Percentiles rank a stretch among this genome's conserved stretches.
These are phyloP conservation scores for Lathronympha strigana DNA, from an alignment of 2,888 invertebrate genomes.

Conservation along the genomic window DNA sequence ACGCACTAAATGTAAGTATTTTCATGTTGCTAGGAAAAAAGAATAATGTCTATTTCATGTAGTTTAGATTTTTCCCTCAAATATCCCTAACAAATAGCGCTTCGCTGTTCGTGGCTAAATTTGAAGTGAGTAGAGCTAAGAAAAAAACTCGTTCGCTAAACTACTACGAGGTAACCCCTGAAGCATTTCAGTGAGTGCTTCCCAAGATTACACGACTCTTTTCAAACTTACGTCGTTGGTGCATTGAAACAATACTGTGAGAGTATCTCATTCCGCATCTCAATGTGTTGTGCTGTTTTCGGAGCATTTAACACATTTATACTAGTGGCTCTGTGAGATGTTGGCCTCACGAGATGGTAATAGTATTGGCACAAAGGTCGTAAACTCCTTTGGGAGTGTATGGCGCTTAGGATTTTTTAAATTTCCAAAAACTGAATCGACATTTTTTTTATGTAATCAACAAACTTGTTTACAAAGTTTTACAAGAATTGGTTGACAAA, in stretches of 20 bases:
- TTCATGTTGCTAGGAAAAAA: constrained; percentile 1
- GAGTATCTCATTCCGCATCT: neutral
- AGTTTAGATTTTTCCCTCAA: neutral
- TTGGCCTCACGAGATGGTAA: too few species aligned
- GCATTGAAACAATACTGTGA: constrained; percentile 3
- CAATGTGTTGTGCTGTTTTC: too few species aligned
- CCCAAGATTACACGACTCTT: constrained; percentile 33
- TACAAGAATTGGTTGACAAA: too few species aligned
- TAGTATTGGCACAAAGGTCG: too few species aligned
- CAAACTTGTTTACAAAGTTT: too few species aligned
- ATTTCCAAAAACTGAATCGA: too few species aligned
- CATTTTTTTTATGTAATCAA: too few species aligned
- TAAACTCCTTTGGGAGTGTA: too few species aligned
- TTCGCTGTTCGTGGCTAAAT: constrained; percentile 8
- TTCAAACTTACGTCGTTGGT: constrained; percentile 21
- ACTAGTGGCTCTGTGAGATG: too few species aligned
- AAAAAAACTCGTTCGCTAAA: constrained; percentile 32
- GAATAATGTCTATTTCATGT: neutral
- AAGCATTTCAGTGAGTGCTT: constrained; percentile 37
- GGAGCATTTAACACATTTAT: too few species aligned
- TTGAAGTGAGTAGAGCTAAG: constrained; percentile 16
- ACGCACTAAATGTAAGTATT: neutral
- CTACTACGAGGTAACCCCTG: constrained; percentile 31
- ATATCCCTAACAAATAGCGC: neutral
- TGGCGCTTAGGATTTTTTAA: too few species aligned